Percentiles rank a stretch among this genome's conserved stretches.
Evolutionary conservation across 2,797 vertebrate species (phyloP).

Genomic region (Megalops cyprinoides): DNA sequence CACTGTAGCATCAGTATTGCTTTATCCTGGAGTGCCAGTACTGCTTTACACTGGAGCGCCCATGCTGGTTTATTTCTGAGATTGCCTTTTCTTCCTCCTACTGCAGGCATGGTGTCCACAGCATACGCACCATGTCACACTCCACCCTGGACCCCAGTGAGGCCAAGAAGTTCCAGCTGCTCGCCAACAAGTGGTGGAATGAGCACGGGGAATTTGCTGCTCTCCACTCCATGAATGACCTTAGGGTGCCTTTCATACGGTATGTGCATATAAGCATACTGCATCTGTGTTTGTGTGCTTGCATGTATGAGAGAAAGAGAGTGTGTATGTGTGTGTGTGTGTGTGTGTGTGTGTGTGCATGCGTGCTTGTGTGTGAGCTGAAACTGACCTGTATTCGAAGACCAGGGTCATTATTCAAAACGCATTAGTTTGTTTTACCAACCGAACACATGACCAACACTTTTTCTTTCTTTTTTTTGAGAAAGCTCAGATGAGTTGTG

Average conservation of each 20-base stretch:
- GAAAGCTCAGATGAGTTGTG: slow-evolving; percentile 3
- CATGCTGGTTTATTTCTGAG: too few relatives aligned
- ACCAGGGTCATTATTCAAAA: background rate
- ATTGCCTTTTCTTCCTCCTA: background rate
- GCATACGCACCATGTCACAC: slow-evolving; percentile 54
- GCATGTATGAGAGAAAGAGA: too few relatives aligned
- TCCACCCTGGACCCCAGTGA: slow-evolving; percentile 86
- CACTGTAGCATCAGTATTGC: too few relatives aligned
- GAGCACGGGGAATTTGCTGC: slow-evolving; percentile 84
- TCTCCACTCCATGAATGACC: slow-evolving; percentile 93
- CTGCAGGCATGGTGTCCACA: slow-evolving; percentile 20
- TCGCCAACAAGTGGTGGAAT: slow-evolving; percentile 94
- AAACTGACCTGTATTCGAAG: background rate
- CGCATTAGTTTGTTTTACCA: background rate
- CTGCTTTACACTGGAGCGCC: too few relatives aligned
- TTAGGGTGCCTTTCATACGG: slow-evolving; percentile 95
- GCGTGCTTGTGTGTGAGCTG: too few relatives aligned
- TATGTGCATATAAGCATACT: slow-evolving; percentile 59
- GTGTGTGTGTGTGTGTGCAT: background rate
- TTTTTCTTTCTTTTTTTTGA: background rate
- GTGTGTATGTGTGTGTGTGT: background rate
- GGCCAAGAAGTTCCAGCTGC: slow-evolving; percentile 82
- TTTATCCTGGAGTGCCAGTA: background rate
- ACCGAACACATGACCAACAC: background rate
- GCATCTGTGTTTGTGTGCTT: slow-evolving; percentile 22